phyloP scores from a whole-genome alignment of 2,113 vertebrate species.

The Limnothrissa miodon region DNA sequence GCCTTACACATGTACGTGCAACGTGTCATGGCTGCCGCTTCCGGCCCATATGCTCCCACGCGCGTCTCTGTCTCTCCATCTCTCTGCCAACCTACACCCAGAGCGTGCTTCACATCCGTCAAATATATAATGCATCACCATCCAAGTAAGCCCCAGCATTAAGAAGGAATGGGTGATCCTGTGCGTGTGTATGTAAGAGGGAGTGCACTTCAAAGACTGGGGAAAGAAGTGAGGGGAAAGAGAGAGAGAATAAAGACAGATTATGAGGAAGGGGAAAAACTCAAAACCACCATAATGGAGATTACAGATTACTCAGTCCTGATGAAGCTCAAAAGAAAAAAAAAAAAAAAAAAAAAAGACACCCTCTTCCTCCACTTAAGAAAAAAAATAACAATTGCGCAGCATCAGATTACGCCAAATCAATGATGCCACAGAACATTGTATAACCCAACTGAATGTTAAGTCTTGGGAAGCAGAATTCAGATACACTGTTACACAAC shows the following conservation, averaged over 20 bases:
- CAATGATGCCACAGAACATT: background rate
- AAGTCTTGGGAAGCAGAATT: background rate
- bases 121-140: background rate
- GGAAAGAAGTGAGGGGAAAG: background rate
- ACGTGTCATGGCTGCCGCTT: background rate
- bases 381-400: background rate
- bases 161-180: background rate
- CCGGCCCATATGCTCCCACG: background rate
- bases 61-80: background rate
- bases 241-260: background rate
- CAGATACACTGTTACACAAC: background rate
- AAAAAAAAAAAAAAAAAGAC: too few species aligned
- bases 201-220: background rate
- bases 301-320: background rate
- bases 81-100: background rate
- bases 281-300: background rate
- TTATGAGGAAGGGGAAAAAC: background rate
- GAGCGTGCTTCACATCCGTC: background rate
- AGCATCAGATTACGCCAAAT: background rate
- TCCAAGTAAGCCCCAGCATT: background rate
- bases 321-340: background rate
- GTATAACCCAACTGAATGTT: background rate
- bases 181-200: background rate
- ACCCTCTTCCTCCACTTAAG: too few species aligned
- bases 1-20: background rate